phyloP scores from a whole-genome alignment of 1,140 invertebrate genomes.

The Chionoecetes opilio region DNA sequence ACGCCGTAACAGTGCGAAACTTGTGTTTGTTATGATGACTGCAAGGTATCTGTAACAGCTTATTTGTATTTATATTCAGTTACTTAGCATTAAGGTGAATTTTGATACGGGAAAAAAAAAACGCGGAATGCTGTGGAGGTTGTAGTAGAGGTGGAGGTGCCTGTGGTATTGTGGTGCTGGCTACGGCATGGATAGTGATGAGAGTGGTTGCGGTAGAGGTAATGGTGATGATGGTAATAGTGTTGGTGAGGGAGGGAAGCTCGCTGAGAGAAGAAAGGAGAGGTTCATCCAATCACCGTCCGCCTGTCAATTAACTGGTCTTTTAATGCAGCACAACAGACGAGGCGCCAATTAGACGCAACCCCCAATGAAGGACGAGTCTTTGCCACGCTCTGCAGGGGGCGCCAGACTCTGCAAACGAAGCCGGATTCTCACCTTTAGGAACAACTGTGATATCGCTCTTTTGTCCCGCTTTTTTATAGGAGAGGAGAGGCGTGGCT shows the following conservation, averaged over 20 bases:
- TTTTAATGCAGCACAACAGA: conserved; percentile 11
- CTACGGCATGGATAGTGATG: neutral
- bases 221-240: neutral
- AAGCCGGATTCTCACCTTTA: neutral
- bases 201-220: neutral
- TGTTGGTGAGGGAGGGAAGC: neutral
- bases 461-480: neutral
- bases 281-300: neutral
- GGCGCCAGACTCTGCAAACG: neutral
- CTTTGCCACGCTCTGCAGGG: neutral
- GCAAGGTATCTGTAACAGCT: neutral
- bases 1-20: neutral
- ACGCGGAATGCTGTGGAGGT: neutral
- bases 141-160: neutral
- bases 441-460: neutral
- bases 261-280: neutral
- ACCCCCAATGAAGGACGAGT: neutral
- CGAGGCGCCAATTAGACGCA: conserved; percentile 14
- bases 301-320: conserved; percentile 18
- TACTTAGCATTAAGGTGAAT: neutral
- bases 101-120: neutral
- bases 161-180: neutral
- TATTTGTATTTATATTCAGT: neutral
- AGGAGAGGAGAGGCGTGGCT: neutral
- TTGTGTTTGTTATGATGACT: neutral